Evolutionary conservation across 1,140 invertebrate species (phyloP), one percentile per base, ranked within the genome.

Genomic region (Laupala kohalensis): DNA sequence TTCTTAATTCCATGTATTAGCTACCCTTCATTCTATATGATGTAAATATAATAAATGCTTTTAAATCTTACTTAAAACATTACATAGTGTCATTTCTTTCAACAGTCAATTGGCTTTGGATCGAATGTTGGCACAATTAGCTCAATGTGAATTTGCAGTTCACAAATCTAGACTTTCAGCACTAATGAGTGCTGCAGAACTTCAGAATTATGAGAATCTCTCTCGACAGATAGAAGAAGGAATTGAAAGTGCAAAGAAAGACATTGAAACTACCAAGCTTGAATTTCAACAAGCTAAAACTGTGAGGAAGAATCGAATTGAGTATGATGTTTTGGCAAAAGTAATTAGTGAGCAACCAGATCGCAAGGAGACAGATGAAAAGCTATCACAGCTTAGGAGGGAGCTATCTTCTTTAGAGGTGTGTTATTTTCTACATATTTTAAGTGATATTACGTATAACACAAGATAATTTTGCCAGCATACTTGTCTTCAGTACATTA

Each of bases 271-370:
- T 24, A 91, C 89, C 25, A 93, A 93, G 81, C 77, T 81, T 6
- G 88, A 94, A 73, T 81, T 96, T 23, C 84, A 89, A 69, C 85
- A 92, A 75, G 92, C 92, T 1, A 94, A 94, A 79, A 88, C 88
- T 76, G 86, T 92, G 23, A 85, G 94, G 3, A 94, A 94, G 78
- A 95, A 97, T 79, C 86, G 92, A 76, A 89, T 93, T 82, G 94
- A 97, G 77, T 97, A 97, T 82, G 94, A 97, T 85, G 88, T 94
- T 5, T 76, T 97, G 26, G 94, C 95, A 0, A 92, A 93, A 81
- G 87, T 95, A 4, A 97, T 97, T 74, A 89, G 90, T 74, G 87
- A 92, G 76, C 92, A 97, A 77, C 95, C 95, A 0, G 93, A 96
- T 78, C 86, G 95, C 77, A 89, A 90, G 78, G 88, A 92, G 74